These are phyloP conservation scores for Erythrocercus mccallii DNA, from an alignment of 2,113 vertebrate genomes.

Conservation along the genomic window DNA sequence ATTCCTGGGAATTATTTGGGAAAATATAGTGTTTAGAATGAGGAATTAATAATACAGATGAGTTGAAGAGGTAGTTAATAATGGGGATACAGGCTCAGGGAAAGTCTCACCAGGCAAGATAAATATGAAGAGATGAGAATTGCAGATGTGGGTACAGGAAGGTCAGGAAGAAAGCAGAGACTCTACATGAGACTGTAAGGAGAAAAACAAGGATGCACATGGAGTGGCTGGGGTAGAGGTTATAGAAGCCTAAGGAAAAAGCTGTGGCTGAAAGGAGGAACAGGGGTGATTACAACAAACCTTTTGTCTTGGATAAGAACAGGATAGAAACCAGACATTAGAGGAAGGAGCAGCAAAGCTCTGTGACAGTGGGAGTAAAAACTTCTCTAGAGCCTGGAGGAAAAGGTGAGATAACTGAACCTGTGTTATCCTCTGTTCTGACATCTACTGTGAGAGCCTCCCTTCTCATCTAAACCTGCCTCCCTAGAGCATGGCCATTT, in stretches of 20 bases:
- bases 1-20: not conserved
- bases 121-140: not conserved
- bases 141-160: not conserved
- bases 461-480: not conserved
- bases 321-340: not conserved
- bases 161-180: not conserved
- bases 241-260: not conserved
- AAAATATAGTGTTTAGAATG: not conserved
- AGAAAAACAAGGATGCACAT: not conserved
- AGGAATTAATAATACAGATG: not conserved
- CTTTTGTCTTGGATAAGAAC: not conserved
- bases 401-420: not conserved
- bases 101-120: not conserved
- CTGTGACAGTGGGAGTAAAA: not conserved
- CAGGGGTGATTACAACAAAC: not conserved
- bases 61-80: not conserved
- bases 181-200: not conserved
- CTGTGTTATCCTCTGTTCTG: not conserved
- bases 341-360: not conserved
- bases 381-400: not conserved
- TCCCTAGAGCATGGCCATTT: not conserved
- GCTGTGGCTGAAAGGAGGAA: not conserved
- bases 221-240: not conserved
- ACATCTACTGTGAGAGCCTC: not conserved
- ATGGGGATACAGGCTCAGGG: not conserved